Evolutionary conservation across 2,797 vertebrate genomes (phyloP).

Genomic region (Crocidura indochinensis): DNA sequence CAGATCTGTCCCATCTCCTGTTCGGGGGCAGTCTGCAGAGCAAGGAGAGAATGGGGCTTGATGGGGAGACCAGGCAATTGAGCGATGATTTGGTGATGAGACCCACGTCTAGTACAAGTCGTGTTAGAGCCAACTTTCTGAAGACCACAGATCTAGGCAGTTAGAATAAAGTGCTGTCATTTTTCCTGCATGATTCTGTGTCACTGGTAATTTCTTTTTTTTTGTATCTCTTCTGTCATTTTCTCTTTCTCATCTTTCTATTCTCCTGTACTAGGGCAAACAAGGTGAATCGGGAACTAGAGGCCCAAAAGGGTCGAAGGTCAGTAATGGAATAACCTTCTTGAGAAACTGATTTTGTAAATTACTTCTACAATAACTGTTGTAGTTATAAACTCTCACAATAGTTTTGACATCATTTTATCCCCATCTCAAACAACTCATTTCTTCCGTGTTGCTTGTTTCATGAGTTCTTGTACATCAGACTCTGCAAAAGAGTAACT

Average conservation of each 20-base stretch:
- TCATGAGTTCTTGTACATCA: conserved; percentile 16
- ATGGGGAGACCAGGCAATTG: background rate
- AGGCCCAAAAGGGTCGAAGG: conserved; percentile 97
- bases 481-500: background rate
- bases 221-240: conserved; percentile 80
- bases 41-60: background rate
- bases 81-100: accelerated
- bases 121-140: background rate
- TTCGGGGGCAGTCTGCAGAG: background rate
- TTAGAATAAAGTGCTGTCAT: conserved; percentile 77
- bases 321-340: conserved; percentile 88
- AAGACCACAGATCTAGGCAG: background rate
- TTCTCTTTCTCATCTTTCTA: conserved; percentile 79
- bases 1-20: conserved; percentile 29
- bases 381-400: background rate
- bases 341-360: background rate
- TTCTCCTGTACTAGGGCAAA: conserved; percentile 92
- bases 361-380: background rate
- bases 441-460: conserved; percentile 56
- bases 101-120: background rate
- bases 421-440: background rate
- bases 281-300: conserved; percentile 96
- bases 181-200: conserved; percentile 72
- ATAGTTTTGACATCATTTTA: background rate
- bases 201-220: conserved; percentile 81